These are phyloP conservation scores for Schizopygopsis malacanthus DNA, from an alignment of 2,797 vertebrate species.

Conservation along the genomic window DNA sequence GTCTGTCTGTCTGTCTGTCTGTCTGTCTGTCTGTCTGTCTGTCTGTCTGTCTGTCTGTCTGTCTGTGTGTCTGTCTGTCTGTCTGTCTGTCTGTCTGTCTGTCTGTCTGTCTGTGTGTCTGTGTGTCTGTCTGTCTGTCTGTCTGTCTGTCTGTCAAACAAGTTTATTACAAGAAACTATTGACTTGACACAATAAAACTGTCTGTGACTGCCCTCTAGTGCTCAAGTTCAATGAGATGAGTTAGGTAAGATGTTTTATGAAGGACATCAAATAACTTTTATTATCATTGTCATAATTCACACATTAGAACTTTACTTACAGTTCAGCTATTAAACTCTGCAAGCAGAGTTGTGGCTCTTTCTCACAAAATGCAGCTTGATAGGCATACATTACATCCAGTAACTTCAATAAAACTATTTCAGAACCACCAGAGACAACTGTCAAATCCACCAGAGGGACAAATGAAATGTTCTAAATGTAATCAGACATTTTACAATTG, in stretches of 20 bases:
- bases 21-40: too few relatives aligned
- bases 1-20: too few relatives aligned
- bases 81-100: background rate
- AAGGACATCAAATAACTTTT: constrained; percentile 17
- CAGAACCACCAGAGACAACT: constrained; percentile 45
- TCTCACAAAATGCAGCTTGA: constrained; percentile 82
- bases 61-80: too few relatives aligned
- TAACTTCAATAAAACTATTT: constrained; percentile 46
- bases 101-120: background rate
- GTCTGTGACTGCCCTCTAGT: constrained; percentile 41
- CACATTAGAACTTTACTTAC: constrained; percentile 4
- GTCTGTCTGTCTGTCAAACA: background rate
- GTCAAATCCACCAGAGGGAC: constrained; percentile 57
- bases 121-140: background rate
- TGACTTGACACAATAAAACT: background rate
- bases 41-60: too few relatives aligned
- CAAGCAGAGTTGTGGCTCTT: constrained; percentile 17
- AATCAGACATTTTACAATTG: constrained; percentile 31
- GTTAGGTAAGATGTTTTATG: background rate
- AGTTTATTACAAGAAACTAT: constrained; percentile 18
- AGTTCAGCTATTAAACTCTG: constrained; percentile 37
- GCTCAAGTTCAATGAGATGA: background rate
- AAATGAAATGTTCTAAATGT: background rate
- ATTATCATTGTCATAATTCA: constrained; percentile 19
- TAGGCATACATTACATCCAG: constrained; percentile 69